phyloP scores from a whole-genome alignment of 2,113 vertebrate genomes.

The Chitala chitala region DNA sequence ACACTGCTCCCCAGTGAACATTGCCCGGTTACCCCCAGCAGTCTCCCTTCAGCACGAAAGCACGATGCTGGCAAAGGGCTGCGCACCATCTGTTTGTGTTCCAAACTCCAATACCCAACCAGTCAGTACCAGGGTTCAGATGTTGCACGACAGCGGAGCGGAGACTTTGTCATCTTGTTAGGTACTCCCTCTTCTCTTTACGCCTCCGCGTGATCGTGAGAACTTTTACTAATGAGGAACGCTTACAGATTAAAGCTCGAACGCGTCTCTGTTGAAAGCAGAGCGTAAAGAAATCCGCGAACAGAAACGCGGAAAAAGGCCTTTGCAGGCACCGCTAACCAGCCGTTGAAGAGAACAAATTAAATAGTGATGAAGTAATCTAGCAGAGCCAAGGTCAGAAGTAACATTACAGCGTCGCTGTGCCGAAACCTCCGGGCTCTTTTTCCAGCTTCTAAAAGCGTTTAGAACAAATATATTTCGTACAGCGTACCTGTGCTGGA shows the following conservation, averaged over 20 bases:
- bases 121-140: too few species aligned
- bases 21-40: too few species aligned
- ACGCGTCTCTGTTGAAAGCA: background rate
- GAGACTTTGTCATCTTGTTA: background rate
- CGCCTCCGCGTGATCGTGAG: too few species aligned
- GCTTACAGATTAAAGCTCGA: background rate
- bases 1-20: too few species aligned
- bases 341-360: constrained; percentile 1
- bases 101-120: too few species aligned
- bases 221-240: background rate
- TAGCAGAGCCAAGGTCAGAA: constrained; percentile 3
- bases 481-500: constrained; percentile 33
- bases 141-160: too few species aligned
- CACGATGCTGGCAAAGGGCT: too few species aligned
- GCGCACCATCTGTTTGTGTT: too few species aligned
- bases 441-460: background rate
- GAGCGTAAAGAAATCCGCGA: background rate
- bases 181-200: background rate
- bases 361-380: background rate
- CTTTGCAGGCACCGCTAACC: background rate
- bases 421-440: background rate
- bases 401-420: background rate
- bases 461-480: constrained; percentile 10
- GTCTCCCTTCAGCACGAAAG: too few species aligned
- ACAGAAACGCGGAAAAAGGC: background rate